Conservation (phyloP, 1,140 invertebrate genomes). For the Euwallacea similis region DNA sequence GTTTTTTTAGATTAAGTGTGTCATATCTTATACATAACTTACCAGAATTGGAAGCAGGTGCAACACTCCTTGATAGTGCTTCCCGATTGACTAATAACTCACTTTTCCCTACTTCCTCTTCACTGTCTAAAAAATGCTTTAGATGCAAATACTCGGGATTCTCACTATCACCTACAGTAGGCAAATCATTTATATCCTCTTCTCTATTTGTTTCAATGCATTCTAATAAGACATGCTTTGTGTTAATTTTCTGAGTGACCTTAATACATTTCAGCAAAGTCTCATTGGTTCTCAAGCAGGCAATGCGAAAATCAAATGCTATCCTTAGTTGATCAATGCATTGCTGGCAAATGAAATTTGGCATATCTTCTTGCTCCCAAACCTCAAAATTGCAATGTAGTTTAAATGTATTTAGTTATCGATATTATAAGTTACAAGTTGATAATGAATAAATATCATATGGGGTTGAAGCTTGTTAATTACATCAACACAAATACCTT, state of each 20-base stretch:
- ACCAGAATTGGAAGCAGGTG: slow-evolving; percentile 32
- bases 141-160: slow-evolving; percentile 49
- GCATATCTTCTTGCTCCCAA: slow-evolving; percentile 45
- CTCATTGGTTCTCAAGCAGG: slow-evolving; percentile 46
- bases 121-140: slow-evolving; percentile 51
- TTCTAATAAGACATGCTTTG: slow-evolving; percentile 44
- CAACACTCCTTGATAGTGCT: slow-evolving; percentile 33
- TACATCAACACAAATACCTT: not conserved
- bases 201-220: slow-evolving; percentile 30
- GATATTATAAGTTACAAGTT: too few species aligned
- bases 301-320: slow-evolving; percentile 47
- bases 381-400: slow-evolving; percentile 29
- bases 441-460: too few species aligned
- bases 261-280: slow-evolving; percentile 45
- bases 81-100: slow-evolving; percentile 29
- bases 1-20: not conserved
- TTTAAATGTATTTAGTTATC: too few species aligned
- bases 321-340: slow-evolving; percentile 47
- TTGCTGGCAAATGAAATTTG: slow-evolving; percentile 46
- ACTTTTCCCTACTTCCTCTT: slow-evolving; percentile 42
- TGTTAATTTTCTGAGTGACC: slow-evolving; percentile 34
- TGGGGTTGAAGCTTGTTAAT: not conserved
- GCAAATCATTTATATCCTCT: slow-evolving; percentile 15
- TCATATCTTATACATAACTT: not conserved
- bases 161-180: slow-evolving; percentile 33